Conservation (phyloP, 2,888 invertebrate species). For the Drosophila neotestacea region DNA sequence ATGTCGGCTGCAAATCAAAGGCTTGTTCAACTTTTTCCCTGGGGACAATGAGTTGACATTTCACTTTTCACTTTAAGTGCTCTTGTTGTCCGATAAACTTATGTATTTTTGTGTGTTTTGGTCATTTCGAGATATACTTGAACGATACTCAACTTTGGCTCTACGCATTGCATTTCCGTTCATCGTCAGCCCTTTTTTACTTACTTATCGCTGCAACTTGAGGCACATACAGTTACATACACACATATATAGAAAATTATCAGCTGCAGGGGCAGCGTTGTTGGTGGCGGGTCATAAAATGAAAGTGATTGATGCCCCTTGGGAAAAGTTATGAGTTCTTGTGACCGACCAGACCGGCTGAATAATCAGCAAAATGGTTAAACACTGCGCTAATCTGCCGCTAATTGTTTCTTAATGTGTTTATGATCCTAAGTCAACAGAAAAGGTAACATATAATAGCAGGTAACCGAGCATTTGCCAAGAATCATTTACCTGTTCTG, state of each 20-base stretch:
- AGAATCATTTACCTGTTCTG: slow-evolving; percentile 37
- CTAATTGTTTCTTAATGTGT: slow-evolving; percentile 79
- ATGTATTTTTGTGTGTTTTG: slow-evolving; percentile 39
- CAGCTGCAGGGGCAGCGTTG: slow-evolving; percentile 35
- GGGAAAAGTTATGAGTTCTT: slow-evolving; percentile 4
- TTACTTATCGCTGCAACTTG: slow-evolving; percentile 36
- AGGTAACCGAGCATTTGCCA: slow-evolving; percentile 22
- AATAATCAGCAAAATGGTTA: slow-evolving; percentile 43
- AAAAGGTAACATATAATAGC: neutral
- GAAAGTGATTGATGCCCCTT: slow-evolving; percentile 61
- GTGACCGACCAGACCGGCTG: slow-evolving; percentile 17
- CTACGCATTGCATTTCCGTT: slow-evolving; percentile 44
- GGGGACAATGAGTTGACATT: slow-evolving; percentile 72
- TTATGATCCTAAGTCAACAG: slow-evolving; percentile 47
- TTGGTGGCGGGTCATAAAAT: slow-evolving; percentile 61
- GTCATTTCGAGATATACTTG: slow-evolving; percentile 23
- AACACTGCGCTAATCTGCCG: slow-evolving; percentile 63
- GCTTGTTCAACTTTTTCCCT: slow-evolving; percentile 59
- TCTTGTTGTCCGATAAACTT: slow-evolving; percentile 67
- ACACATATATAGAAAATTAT: slow-evolving; percentile 30
- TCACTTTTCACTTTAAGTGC: slow-evolving; percentile 71
- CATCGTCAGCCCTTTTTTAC: slow-evolving; percentile 44
- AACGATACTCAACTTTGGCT: slow-evolving; percentile 20
- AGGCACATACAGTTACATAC: neutral
- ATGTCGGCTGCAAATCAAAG: slow-evolving; percentile 73